These are phyloP conservation scores for Nautilus pompilius DNA, from an alignment of 1,140 invertebrate genomes.

Conservation along the genomic window DNA sequence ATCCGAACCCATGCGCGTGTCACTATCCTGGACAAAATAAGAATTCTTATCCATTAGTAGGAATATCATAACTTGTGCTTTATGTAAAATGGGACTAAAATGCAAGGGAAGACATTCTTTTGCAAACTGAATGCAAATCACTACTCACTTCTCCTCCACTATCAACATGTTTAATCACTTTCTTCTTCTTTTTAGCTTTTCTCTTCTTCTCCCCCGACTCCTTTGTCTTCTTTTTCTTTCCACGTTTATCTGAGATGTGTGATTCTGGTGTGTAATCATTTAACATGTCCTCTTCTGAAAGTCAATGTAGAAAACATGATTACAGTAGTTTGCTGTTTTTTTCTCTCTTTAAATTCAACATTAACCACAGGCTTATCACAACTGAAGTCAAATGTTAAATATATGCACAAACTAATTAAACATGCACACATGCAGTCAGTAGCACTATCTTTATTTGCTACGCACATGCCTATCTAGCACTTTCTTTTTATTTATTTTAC, in stretches of 20 bases:
- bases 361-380: background rate
- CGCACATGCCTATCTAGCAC: no score
- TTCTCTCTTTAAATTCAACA: background rate
- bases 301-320: background rate
- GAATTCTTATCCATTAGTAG: background rate
- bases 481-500: no score
- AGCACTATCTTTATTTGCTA: no score
- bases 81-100: background rate
- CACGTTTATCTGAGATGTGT: slow-evolving; percentile 34
- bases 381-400: background rate
- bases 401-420: background rate
- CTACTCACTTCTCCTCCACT: slow-evolving; percentile 26
- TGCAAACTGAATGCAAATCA: background rate
- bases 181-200: slow-evolving; percentile 38
- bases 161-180: slow-evolving; percentile 35
- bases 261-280: slow-evolving; percentile 13
- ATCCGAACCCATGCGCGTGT: background rate
- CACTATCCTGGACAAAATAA: background rate
- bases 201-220: slow-evolving; percentile 43
- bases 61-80: background rate
- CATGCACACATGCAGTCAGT: no score
- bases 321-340: background rate
- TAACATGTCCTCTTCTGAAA: slow-evolving; percentile 16
- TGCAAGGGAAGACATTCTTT: background rate
- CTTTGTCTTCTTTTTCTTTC: slow-evolving; percentile 43